Evolutionary conservation across 2,888 invertebrate genomes (phyloP), one percentile per base, ranked within the genome.

Genomic region (Sialis lutaria): DNA sequence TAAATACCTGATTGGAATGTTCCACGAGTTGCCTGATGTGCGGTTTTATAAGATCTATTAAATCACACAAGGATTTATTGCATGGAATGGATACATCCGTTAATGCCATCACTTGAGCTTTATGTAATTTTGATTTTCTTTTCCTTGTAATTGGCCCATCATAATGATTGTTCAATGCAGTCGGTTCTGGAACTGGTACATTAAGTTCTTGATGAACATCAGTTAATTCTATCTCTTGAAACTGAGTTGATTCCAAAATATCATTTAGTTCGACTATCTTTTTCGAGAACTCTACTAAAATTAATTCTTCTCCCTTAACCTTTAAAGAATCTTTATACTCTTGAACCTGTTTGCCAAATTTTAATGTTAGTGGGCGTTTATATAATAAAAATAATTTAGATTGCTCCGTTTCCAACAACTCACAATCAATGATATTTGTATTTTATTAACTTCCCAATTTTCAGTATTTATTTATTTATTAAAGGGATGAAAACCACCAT

Each of bases 41-140:
- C 40, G 97, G 97, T 62, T 97, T 96, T n/a, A 96, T 87, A 56
- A 86, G 75, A 64, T 85, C 82, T 53, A 96, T 86, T 61, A 96
- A 75, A 55, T 88, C 86, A 58, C 84, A 79, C 43, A 97, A 75
- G 50, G 84, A 79, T 60, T 80, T 79, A 69, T 97, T 97, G 62
- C 85, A 87, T 6, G 85, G 80, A 49, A 92, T 87, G 1, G 82
- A 69, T n/a, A 95, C 95, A 56, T 74, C 76, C 1, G 89, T 83
- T 55, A 96, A 68, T 5, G 81, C 75, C 70, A 88, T 70, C 2
- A 89, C 86, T 46, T 59, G 57, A 5, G 60, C 56, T 52, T 64
- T 53, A 53, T 59, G 60, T 50, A 64, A 61, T n/a, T n/a, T n/a
- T 49, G 63, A 54, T 58, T 75, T 77, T 59, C 72, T 76, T 61